Conservation (phyloP, 1,140 invertebrate genomes). For the Pomacea maculata region DNA sequence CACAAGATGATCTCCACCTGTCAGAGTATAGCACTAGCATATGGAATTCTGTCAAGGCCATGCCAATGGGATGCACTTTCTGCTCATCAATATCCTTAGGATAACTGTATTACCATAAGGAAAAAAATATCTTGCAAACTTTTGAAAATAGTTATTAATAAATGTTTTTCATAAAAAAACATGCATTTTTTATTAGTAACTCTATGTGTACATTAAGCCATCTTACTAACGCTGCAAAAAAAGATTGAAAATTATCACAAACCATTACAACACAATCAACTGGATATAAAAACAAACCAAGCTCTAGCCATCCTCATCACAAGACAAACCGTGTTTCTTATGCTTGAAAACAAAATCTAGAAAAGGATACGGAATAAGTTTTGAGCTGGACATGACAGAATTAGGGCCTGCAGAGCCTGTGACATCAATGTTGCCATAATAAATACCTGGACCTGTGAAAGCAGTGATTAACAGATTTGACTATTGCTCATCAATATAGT, state of each 20-base stretch:
- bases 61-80: conserved; percentile 72
- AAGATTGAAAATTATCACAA: too few species aligned
- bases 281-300: too few species aligned
- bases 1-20: conserved; percentile 63
- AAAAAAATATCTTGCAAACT: background rate
- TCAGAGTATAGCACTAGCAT: conserved; percentile 84
- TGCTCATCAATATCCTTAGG: conserved; percentile 50
- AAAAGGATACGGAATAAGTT: conserved; percentile 72
- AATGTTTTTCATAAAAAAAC: too few species aligned
- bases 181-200: too few species aligned
- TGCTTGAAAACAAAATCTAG: too few species aligned
- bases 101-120: conserved; percentile 41
- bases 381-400: conserved; percentile 71
- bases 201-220: background rate
- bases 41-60: conserved; percentile 92
- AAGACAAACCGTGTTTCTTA: too few species aligned
- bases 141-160: too few species aligned
- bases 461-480: background rate
- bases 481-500: too few species aligned
- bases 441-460: conserved; percentile 65
- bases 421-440: conserved; percentile 62
- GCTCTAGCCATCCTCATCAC: too few species aligned
- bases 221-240: too few species aligned
- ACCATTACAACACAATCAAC: too few species aligned
- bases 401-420: conserved; percentile 61